Evolutionary conservation across 2,113 vertebrate genomes (phyloP), one percentile per base, ranked within the genome.

Genomic region (Hystrix cristata): DNA sequence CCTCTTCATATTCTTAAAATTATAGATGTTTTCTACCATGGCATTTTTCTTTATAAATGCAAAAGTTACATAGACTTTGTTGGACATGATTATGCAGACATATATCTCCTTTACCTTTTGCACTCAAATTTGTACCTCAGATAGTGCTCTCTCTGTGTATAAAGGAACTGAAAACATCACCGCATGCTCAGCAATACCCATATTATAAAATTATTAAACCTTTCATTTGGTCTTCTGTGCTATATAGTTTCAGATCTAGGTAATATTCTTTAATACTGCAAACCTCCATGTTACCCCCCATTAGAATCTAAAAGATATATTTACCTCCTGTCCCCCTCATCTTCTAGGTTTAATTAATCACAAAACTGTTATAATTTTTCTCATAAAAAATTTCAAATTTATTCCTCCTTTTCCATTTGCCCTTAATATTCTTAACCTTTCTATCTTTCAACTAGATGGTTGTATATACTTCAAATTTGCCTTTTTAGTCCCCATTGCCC

Each of bases 161-260:
- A 7, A 19, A 48, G 3, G 13, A 90, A 59, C 34, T 23, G 43
- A n/a, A 55, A 79, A 60, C 11, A 9, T 5, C 19, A 21, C 16
- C 0, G n/a, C 2, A 0, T 4, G 6, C 31, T 25, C 16, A 23
- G 15, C n/a, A 55, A 9, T 10, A 13, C 1, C 6, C 3, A 2
- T 11, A 19, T 1, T 16, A 14, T 48, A 13, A 48, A 38, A 46
- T 46, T n/a, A 23, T 0, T 10, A 69, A 82, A 7, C 11, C 21
- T 57, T 5, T 4, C n/a, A 12, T 46, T 88, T 59, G 1, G 3
- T 59, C 12, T 80, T 57, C 38, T 13, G 3, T 1, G 14, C 14
- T 31, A 8, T 21, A 48, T 7, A 48, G n/a, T 38, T 84, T 64
- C 62, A 76, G 18, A 55, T 48, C 12, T 57, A 84, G 25, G n/a